phyloP scores from a whole-genome alignment of 2,888 invertebrate genomes.

The Drosophila aldrichi region DNA sequence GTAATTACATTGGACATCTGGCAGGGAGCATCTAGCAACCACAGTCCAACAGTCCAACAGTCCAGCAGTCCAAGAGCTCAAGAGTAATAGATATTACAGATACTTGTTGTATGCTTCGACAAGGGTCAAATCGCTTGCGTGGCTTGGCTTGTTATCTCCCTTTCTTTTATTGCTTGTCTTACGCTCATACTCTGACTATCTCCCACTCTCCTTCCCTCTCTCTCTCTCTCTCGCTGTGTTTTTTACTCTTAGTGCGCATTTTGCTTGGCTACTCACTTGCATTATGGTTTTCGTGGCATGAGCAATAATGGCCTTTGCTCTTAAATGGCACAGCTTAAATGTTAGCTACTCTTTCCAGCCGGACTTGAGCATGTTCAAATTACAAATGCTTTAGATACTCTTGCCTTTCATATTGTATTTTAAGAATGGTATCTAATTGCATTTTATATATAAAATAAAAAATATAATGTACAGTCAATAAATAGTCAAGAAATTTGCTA shows the following conservation, averaged over 20 bases:
- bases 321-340: constrained; percentile 52
- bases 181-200: neutral
- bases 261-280: constrained; percentile 24
- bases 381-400: constrained; percentile 29
- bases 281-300: constrained; percentile 15
- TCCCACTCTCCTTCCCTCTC: neutral
- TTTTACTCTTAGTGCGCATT: neutral
- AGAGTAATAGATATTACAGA: constrained; percentile 46
- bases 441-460: no score
- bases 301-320: constrained; percentile 20
- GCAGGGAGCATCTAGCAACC: constrained; percentile 17
- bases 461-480: no score
- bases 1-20: constrained; percentile 69
- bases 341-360: constrained; percentile 30
- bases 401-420: neutral
- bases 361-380: constrained; percentile 13
- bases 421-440: neutral
- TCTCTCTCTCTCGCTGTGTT: neutral
- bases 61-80: constrained; percentile 13
- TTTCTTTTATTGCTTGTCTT: neutral
- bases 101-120: constrained; percentile 37
- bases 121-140: constrained; percentile 31
- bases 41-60: constrained; percentile 9
- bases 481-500: no score
- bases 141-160: constrained; percentile 17